phyloP scores from a whole-genome alignment of 2,888 invertebrate genomes.

The Neoascia interrupta region DNA sequence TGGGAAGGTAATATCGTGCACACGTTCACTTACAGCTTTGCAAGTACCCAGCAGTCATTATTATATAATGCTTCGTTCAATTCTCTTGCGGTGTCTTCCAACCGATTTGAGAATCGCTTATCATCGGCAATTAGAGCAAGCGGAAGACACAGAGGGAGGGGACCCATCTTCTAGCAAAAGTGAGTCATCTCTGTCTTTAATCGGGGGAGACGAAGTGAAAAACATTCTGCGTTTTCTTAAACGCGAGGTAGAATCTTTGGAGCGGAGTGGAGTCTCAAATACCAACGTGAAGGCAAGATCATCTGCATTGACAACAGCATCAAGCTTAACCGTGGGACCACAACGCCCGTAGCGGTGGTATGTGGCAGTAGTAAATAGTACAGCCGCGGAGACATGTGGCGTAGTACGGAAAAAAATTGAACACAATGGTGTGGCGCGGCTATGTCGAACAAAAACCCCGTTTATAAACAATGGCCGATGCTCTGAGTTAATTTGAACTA shows the following conservation, averaged over 20 bases:
- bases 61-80: slow-evolving; percentile 22
- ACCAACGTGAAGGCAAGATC: slow-evolving; percentile 2
- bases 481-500: too few relatives aligned
- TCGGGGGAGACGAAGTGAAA: slow-evolving; percentile 15
- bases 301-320: slow-evolving; percentile 10
- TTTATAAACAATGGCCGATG: too few relatives aligned
- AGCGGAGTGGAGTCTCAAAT: slow-evolving; percentile 12
- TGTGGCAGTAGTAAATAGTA: too few relatives aligned
- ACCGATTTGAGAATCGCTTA: slow-evolving; percentile 14
- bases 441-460: too few relatives aligned
- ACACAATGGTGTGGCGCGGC: too few relatives aligned
- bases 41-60: slow-evolving; percentile 15
- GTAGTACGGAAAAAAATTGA: too few relatives aligned
- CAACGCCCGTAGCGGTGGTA: too few relatives aligned
- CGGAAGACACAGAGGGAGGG: neutral
- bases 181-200: slow-evolving; percentile 7
- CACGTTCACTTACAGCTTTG: neutral
- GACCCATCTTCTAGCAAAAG: neutral
- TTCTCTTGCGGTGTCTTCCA: slow-evolving; percentile 15
- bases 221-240: slow-evolving; percentile 19
- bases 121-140: slow-evolving; percentile 17
- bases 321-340: too few relatives aligned
- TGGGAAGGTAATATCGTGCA: slow-evolving; percentile 1
- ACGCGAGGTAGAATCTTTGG: slow-evolving; percentile 10
- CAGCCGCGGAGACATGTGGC: too few relatives aligned